These are phyloP conservation scores for Papilio glaucus DNA, from an alignment of 1,140 invertebrate species.

Conservation along the genomic window DNA sequence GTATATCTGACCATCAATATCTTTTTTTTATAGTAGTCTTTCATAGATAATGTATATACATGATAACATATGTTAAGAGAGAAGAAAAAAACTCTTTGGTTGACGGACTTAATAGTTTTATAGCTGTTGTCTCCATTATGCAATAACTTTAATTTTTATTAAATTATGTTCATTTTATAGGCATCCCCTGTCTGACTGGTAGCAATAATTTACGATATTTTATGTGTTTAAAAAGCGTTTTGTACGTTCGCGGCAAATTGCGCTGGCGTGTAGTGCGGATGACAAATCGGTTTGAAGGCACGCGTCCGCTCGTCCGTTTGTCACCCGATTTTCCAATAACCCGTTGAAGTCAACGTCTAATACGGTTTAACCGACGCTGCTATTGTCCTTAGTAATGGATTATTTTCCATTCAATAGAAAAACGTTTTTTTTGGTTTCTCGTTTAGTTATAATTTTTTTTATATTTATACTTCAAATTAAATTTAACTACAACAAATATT, in stretches of 20 bases:
- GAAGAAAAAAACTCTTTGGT: too few relatives aligned
- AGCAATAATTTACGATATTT: background rate
- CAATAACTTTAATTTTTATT: background rate
- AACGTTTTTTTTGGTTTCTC: background rate
- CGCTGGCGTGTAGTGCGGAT: background rate
- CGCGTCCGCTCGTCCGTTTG: background rate
- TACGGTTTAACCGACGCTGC: background rate
- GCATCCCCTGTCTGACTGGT: background rate
- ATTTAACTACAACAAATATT: too few relatives aligned
- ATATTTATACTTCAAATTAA: too few relatives aligned
- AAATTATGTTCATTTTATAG: conserved; percentile 3
- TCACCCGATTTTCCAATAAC: conserved; percentile 13
- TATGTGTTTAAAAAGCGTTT: background rate
- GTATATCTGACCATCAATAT: too few relatives aligned
- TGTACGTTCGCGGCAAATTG: background rate
- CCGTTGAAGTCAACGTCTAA: background rate
- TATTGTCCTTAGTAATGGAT: background rate
- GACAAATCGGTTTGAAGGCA: conserved; percentile 1
- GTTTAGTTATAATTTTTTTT: too few relatives aligned
- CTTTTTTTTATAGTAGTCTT: too few relatives aligned
- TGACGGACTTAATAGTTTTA: too few relatives aligned
- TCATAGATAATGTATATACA: too few relatives aligned
- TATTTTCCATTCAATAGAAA: background rate
- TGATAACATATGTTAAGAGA: too few relatives aligned
- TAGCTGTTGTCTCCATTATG: background rate